Evolutionary conservation across 2,113 vertebrate species (phyloP).

Genomic region (Colius striatus): DNA sequence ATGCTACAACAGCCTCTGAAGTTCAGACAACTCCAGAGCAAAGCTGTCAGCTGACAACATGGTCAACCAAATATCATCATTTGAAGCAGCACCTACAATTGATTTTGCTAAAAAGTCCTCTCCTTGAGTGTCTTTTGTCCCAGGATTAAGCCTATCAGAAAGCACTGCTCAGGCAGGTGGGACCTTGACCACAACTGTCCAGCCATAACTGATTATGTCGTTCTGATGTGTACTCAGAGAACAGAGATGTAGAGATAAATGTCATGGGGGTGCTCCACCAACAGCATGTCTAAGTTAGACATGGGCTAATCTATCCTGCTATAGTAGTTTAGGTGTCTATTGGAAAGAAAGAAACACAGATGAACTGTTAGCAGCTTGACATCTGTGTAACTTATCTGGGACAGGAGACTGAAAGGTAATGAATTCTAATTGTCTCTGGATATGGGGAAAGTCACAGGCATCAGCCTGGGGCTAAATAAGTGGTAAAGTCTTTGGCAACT

Average conservation of each 20-base stretch:
- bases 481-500: background rate
- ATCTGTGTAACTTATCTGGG: background rate
- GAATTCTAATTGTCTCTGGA: background rate
- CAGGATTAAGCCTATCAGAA: background rate
- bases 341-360: background rate
- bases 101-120: background rate
- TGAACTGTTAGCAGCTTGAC: background rate
- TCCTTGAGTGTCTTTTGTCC: background rate
- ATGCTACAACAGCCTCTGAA: rapidly evolving
- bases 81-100: background rate
- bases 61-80: background rate
- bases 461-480: background rate
- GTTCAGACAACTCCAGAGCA: background rate
- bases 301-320: background rate
- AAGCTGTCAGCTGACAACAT: background rate
- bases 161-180: background rate
- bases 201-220: background rate
- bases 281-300: background rate
- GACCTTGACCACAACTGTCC: background rate
- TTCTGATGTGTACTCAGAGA: background rate
- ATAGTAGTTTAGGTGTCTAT: background rate
- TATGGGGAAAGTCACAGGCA: background rate
- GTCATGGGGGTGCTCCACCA: rapidly evolving
- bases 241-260: background rate
- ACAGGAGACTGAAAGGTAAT: background rate